Conservation (phyloP, 2,888 invertebrate genomes). For the Sinotaia quadrata region DNA sequence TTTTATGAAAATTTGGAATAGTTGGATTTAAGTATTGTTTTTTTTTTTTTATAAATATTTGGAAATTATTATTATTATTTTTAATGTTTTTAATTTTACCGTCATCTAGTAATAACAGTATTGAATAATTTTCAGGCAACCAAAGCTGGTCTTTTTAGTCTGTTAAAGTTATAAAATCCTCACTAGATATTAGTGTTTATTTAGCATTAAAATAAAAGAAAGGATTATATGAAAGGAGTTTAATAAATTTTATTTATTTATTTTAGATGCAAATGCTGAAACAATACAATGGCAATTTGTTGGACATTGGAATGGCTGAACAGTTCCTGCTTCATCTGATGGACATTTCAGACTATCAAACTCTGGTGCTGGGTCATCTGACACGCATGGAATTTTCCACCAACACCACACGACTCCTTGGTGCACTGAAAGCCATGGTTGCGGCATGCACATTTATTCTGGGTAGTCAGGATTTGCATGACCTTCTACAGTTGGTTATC, state of each 20-base stretch:
- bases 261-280: constrained; percentile 69
- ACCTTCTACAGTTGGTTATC: constrained; percentile 64
- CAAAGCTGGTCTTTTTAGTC: too few species aligned
- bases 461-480: constrained; percentile 52
- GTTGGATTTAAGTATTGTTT: too few species aligned
- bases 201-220: not conserved
- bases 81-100: too few species aligned
- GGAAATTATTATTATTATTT: too few species aligned
- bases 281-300: constrained; percentile 65
- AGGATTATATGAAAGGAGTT: not conserved
- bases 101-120: too few species aligned
- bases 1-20: too few species aligned
- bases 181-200: too few species aligned
- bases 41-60: too few species aligned
- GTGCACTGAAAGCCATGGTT: constrained; percentile 51
- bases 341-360: constrained; percentile 69
- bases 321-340: constrained; percentile 71
- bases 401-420: constrained; percentile 49
- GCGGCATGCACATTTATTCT: constrained; percentile 51
- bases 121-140: too few species aligned
- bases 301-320: constrained; percentile 72
- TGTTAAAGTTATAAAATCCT: too few species aligned
- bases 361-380: constrained; percentile 71
- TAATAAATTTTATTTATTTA: constrained; percentile 18
- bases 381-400: constrained; percentile 69